These are phyloP conservation scores for Drosophila aff. DNA, from an alignment of 1,140 invertebrate species.

Conservation along the genomic window DNA sequence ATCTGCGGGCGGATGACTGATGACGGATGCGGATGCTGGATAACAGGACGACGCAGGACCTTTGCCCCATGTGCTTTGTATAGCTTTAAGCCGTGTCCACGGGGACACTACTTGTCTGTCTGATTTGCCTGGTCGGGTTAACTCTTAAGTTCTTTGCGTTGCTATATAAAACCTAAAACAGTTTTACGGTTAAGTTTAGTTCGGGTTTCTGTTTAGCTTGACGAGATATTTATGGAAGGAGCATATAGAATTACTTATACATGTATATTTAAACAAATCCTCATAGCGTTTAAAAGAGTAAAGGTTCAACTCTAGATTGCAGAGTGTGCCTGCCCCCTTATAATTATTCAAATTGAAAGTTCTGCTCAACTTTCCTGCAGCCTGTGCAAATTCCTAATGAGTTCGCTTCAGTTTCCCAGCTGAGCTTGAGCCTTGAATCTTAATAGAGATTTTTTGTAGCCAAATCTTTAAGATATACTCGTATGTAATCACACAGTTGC, in stretches of 20 bases:
- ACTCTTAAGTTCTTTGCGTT: conserved; percentile 49
- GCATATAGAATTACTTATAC: conserved; percentile 35
- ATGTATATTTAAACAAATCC: conserved; percentile 32
- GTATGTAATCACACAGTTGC: conserved; percentile 20
- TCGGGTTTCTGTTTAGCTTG: conserved; percentile 35
- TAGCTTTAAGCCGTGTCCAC: conserved; percentile 67
- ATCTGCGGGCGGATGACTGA: conserved; percentile 45
- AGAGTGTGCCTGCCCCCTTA: background rate
- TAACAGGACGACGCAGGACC: conserved; percentile 23
- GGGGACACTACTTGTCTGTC: conserved; percentile 36
- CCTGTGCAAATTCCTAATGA: background rate
- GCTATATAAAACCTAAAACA: conserved; percentile 33
- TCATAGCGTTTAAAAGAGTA: conserved; percentile 41
- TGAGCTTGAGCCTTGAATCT: conserved; percentile 11
- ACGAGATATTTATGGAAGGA: conserved; percentile 12
- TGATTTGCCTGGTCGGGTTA: conserved; percentile 57
- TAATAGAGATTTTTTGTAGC: conserved; percentile 14
- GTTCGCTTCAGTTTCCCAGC: conserved; percentile 4
- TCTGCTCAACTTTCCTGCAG: conserved; percentile 16
- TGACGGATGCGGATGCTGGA: conserved; percentile 11
- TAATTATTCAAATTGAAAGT: conserved; percentile 2
- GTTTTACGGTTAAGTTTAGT: conserved; percentile 42
- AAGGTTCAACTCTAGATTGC: background rate
- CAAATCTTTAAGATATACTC: conserved; percentile 23
- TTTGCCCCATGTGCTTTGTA: conserved; percentile 59